Base-by-base conservation (phyloP, 2,113 vertebrate species). In the Elephas maximus region DNA sequence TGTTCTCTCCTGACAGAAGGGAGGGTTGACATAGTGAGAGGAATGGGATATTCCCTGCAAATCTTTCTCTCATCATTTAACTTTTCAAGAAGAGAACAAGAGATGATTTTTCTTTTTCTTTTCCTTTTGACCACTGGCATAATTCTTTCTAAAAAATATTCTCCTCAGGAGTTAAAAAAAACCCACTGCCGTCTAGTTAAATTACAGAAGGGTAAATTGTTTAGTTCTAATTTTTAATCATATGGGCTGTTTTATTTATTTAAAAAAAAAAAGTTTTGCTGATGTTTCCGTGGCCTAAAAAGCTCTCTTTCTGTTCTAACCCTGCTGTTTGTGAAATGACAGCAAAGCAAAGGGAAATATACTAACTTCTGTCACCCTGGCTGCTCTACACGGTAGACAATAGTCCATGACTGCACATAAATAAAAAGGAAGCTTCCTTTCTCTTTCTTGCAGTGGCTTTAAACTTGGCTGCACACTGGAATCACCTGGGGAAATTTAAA, bases 281-380 rank as follows among this genome's bases (percentile, higher is more conserved):
- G 74, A 76, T 4, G n/a, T 86, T 86, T 94, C 91, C 12, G 94
- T 86, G 15, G 0, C 0, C 48, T 7, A 0, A 94, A 98, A 73
- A 79, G 2, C 90, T 51, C 45, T 28, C 23, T 74, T 69, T 92
- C 41, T 48, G 3, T 94, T 23, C 37, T 97, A 96, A 95, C 28
- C 11, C 0, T 48, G 10, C 92, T 96, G 90, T 79, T 79, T 33
- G 48, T 57, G 69, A 96, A 97, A 83, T 62, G 90, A 93, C 23
- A 62, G 84, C 48, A 92, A 97, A 97, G 51, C 60, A 69, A 83
- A 97, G 93, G 45, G 90, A 96, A 97, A 88, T 83, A 8, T 23
- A 71, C 80, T 96, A 44, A 96, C 60, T 77, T 21, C 30, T 76
- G 44, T 26, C 45, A 24, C 11, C 60, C 44, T 44, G 26, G 45